phyloP scores from a whole-genome alignment of 2,113 vertebrate genomes.

The Platanista minor region DNA sequence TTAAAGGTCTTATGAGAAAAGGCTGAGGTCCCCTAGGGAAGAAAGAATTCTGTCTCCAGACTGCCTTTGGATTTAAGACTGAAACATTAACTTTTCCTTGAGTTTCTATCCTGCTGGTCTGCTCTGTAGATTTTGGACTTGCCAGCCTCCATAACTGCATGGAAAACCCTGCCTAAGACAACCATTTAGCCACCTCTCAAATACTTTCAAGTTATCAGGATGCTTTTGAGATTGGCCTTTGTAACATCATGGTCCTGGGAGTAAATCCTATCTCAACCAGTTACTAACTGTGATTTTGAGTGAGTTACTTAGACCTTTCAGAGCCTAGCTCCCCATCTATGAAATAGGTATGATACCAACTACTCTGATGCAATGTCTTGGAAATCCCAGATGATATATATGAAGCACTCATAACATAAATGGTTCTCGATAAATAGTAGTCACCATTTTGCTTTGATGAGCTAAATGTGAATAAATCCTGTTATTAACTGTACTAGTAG shows the following conservation, averaged over 20 bases:
- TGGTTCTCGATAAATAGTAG: not conserved
- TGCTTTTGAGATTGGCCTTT: not conserved
- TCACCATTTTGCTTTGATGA: not conserved
- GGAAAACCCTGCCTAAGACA: not conserved
- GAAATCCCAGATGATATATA: not conserved
- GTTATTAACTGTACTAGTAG: not conserved
- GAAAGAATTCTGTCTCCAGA: not conserved
- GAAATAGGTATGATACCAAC: not conserved
- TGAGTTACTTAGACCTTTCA: not conserved
- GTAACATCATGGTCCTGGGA: not conserved
- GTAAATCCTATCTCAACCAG: not conserved
- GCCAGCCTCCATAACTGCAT: not conserved
- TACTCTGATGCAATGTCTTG: not conserved
- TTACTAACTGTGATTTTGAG: not conserved
- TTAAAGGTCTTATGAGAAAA: not conserved
- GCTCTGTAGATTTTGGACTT: not conserved
- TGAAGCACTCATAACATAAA: not conserved
- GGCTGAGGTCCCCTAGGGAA: not conserved
- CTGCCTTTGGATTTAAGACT: not conserved
- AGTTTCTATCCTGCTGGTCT: not conserved
- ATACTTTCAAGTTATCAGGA: not conserved
- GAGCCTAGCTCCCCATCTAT: not conserved
- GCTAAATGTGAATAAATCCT: not conserved
- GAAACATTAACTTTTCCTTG: not conserved
- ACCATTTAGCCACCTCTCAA: not conserved